A percentile compares a stretch with the other conserved stretches of the same genome.
Evolutionary conservation across 2,113 vertebrate genomes (phyloP).

Genomic region (Peromyscus californicus): DNA sequence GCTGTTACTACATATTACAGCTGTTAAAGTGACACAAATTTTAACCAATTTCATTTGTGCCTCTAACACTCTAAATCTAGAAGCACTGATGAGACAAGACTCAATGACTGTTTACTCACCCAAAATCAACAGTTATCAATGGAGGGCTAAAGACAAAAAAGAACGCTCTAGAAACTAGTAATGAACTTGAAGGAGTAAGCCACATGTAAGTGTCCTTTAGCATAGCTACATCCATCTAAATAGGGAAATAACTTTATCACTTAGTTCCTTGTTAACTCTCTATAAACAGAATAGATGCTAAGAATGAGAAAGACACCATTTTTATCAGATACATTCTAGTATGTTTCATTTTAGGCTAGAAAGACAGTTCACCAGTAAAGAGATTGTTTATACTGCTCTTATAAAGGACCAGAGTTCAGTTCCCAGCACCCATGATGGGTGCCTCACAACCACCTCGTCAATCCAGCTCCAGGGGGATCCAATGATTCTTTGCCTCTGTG

Average conservation of each 20-base stretch:
- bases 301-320: background rate
- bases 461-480: background rate
- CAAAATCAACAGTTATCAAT: slow-evolving; percentile 22
- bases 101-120: background rate
- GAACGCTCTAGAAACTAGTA: background rate
- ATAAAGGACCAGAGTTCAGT: background rate
- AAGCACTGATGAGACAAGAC: background rate
- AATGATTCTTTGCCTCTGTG: background rate
- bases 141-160: background rate
- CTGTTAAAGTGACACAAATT: slow-evolving; percentile 29
- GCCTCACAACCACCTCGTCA: background rate
- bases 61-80: slow-evolving; percentile 22
- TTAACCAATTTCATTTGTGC: background rate
- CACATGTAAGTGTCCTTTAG: background rate
- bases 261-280: background rate
- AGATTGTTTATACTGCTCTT: background rate
- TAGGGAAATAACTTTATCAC: slow-evolving; percentile 42
- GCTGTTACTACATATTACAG: background rate
- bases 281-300: slow-evolving; percentile 22
- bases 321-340: background rate
- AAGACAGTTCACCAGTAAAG: background rate
- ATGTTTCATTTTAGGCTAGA: background rate
- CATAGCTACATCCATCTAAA: slow-evolving; percentile 7
- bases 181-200: slow-evolving; percentile 19
- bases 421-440: background rate